Conservation (phyloP, 2,113 vertebrate genomes). For the Gallinago jamesoni region DNA sequence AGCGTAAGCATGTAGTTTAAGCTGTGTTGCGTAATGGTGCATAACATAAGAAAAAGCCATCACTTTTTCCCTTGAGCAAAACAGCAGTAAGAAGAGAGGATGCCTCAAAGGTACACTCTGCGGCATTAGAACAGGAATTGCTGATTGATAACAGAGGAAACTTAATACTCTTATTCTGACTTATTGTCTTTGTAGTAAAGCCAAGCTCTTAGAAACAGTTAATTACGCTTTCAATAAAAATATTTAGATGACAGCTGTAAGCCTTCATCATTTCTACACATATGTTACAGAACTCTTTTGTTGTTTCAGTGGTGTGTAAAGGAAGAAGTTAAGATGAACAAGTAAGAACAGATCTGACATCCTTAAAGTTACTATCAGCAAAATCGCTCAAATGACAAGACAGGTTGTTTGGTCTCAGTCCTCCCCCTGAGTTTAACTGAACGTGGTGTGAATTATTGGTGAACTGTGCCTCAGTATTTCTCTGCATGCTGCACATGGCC, state of each 20-base stretch:
- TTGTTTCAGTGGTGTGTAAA: not conserved
- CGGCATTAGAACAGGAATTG: not conserved
- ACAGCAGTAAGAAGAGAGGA: not conserved
- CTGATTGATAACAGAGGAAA: slow-evolving; percentile 41
- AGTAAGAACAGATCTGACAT: slow-evolving; percentile 17
- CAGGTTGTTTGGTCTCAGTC: not conserved
- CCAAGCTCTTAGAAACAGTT: slow-evolving; percentile 35
- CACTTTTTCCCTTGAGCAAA: not conserved
- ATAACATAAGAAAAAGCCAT: not conserved
- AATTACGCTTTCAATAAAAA: slow-evolving; percentile 56
- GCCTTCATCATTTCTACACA: slow-evolving; percentile 7
- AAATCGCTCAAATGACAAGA: not conserved
- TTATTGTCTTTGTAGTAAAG: slow-evolving; percentile 45
- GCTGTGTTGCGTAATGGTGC: not conserved
- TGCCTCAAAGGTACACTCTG: not conserved
- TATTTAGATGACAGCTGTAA: slow-evolving; percentile 32
- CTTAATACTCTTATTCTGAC: not conserved
- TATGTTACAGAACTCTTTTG: not conserved
- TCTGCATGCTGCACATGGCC: not conserved
- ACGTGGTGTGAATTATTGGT: not conserved
- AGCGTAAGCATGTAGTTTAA: not conserved
- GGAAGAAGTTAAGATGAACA: not conserved
- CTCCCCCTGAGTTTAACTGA: not conserved
- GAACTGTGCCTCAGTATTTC: not conserved
- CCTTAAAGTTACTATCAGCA: not conserved